Conservation (phyloP, 2,888 invertebrate genomes). For the Ernsta delagoae region DNA sequence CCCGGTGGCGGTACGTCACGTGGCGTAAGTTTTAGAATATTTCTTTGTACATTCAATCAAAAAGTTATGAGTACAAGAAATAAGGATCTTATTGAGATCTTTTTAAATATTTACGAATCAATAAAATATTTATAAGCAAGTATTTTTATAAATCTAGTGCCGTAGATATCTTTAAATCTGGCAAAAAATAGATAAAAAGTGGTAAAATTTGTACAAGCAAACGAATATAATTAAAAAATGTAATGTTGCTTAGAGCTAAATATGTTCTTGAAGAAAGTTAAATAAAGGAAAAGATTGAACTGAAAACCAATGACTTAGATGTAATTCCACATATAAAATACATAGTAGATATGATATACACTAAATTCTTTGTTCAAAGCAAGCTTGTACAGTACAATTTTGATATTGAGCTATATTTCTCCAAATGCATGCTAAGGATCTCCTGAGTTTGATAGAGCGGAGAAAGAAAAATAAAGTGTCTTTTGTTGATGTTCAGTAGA, state of each 20-base stretch:
- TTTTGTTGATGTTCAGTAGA: constrained; percentile 59
- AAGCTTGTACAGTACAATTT: constrained; percentile 32
- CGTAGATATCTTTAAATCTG: not conserved
- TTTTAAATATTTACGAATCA: constrained; percentile 6
- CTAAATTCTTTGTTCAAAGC: constrained; percentile 23
- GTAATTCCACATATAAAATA: constrained; percentile 13
- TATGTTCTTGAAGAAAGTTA: not conserved
- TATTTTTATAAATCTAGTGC: not conserved
- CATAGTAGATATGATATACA: constrained; percentile 16
- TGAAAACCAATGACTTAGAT: constrained; percentile 3
- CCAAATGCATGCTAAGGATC: constrained; percentile 27
- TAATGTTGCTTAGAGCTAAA: not conserved
- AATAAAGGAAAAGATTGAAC: not conserved
- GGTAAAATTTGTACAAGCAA: not conserved
- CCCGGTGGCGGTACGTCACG: constrained; percentile 1
- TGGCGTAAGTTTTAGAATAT: constrained; percentile 3
- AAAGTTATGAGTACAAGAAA: constrained; percentile 13
- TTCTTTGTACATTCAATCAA: constrained; percentile 14
- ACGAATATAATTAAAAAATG: not conserved
- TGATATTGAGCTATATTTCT: constrained; percentile 23
- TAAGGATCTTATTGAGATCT: constrained; percentile 11
- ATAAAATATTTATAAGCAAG: not conserved
- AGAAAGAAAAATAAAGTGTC: not conserved
- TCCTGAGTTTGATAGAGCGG: constrained; percentile 22
- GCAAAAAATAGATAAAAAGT: not conserved